Base-by-base conservation (phyloP, 2,888 invertebrate species). In the Apamea anceps region DNA sequence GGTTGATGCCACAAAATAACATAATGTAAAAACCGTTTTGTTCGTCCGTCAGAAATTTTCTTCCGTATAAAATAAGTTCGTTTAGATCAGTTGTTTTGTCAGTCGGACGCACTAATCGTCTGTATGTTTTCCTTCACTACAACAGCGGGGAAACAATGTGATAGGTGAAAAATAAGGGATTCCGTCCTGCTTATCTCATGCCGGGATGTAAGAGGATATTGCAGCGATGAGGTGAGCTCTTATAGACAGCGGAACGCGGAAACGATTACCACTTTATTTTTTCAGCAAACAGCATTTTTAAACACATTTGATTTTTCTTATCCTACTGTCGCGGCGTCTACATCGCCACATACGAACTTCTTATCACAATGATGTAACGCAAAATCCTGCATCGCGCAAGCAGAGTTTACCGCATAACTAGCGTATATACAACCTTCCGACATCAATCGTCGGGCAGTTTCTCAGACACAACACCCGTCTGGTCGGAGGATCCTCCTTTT, bases 121-220 rank as follows among this genome's bases (percentile, higher is more conserved):
- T 66, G 82, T 86, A 42, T 88, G 73, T 88, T 81, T 81, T 57
- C 18, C 13, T 25, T 45, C 0, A 18, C 63, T 78, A 83, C 68
- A 83, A 79, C 68, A 67, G 74, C 76, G 70, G 74, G 73, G 75
- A 88, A 89, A 88, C 88, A 88, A 89, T 86, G 82, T 87, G 88
- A 84, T 85, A 90, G 88, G 87, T 89, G 86, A 90, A 88, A 90
- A 88, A 90, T 90, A 89, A 90, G 88, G 89, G 79, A 87, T 90
- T 86, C 66, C 37, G 28, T 73, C 65, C 80, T 75, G 32, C 80
- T 79, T 85, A 86, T 84, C 84, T 72, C 32, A 66, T 81, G 73
- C 80, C 75, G 54, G 72, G 60, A 60, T 86, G 77, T 84, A 82
- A 86, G 72, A 79, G 81, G 81, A 88, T 89, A 88, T 85, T 83